phyloP scores from a whole-genome alignment of 2,113 vertebrate genomes.

The Prinia subflava region DNA sequence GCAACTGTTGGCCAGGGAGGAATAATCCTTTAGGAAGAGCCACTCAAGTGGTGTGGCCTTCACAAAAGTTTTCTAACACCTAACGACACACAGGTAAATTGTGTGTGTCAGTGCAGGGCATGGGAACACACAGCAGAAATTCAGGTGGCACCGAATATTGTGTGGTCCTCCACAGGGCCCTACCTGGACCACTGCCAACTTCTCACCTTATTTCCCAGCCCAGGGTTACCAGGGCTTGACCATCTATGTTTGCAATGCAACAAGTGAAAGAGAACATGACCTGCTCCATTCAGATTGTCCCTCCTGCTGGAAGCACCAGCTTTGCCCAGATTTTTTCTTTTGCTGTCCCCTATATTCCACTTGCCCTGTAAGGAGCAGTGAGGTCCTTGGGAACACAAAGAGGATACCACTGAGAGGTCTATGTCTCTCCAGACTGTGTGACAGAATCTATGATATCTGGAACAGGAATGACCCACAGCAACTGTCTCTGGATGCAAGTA shows the following conservation, averaged over 20 bases:
- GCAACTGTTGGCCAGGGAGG: not conserved
- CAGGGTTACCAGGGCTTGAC: conserved; percentile 27
- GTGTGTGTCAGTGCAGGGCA: not conserved
- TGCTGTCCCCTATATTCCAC: not conserved
- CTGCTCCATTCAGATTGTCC: not conserved
- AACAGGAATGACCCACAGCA: not conserved
- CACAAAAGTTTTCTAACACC: not conserved
- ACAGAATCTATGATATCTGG: not conserved
- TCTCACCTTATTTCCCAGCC: not conserved
- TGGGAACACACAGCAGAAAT: not conserved
- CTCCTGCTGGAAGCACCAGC: not conserved
- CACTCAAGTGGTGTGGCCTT: not conserved
- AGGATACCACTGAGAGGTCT: not conserved
- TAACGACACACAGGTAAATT: not conserved
- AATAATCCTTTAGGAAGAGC: not conserved
- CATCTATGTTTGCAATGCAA: not conserved
- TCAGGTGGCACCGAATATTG: not conserved
- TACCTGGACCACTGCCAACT: not conserved
- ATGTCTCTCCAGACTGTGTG: not conserved
- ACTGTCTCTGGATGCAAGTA: not conserved
- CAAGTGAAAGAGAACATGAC: not conserved
- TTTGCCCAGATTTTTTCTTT: not conserved
- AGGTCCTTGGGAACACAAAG: not conserved
- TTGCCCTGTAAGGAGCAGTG: not conserved
- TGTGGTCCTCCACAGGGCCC: not conserved